Base-by-base conservation (phyloP, 2,797 vertebrate genomes). In the Sitta carolinensis region DNA sequence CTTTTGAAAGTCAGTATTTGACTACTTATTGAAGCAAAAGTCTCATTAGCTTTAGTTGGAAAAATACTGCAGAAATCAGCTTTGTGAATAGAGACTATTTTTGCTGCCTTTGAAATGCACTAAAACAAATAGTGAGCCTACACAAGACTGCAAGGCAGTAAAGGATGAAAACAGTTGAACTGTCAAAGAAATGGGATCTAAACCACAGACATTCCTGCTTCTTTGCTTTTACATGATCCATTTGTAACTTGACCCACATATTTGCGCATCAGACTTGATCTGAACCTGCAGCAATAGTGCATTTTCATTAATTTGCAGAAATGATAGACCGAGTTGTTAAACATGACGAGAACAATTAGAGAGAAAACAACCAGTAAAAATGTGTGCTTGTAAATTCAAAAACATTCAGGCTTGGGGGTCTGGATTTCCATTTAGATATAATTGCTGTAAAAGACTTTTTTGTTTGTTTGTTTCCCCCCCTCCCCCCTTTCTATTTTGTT, bases 241-340 rank as follows among this genome's bases (percentile, higher is more conserved):
- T 80, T 83, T 81, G 69, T 81, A 75, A 26, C n/a, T 81, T 68
- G 76, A 68, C 76, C 79, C 76, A 38, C 62, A 94, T 93, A 13
- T 66, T 62, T 88, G 21, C 36, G 30, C 51, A 73, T 78, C 69
- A 86, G 50, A 15, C 32, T 84, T 74, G 42, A 74, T 87, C 72
- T 85, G 61, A 92, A 91, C 57, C 32, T 93, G n/a, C 38, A 81
- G 34, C 62, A 90, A 66, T 26, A 88, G 23, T 73, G 32, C 47
- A 42, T 57, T 84, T 91, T 94, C 43, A 70, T 82, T 90, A 87
- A 73, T 93, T 73, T 94, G 19, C 43, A 70, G 80, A 93, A 90
- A 67, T 79, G 21, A 63, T 62, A 45, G 67, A 22, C 76, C 58
- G 43, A 86, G 36, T 59, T 75, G 62, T 76, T 91, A 88, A 79